Evolutionary conservation across 2,888 invertebrate genomes (phyloP).

Genomic region (Platycnemis pennipes): DNA sequence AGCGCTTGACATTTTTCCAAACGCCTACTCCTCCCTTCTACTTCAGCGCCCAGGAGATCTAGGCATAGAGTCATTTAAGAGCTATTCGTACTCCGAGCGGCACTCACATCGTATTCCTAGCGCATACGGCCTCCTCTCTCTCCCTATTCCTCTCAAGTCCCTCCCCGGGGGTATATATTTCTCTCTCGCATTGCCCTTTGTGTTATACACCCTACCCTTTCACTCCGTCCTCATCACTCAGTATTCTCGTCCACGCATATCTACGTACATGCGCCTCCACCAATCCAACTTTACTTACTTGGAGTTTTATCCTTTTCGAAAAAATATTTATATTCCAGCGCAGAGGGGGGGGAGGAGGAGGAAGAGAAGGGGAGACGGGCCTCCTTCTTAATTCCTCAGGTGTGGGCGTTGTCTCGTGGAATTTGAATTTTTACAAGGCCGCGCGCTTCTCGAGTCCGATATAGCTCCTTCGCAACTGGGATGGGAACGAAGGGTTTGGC

Average conservation of each 20-base stretch:
- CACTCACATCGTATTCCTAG: constrained; percentile 31
- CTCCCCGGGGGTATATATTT: neutral
- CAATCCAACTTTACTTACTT: constrained; percentile 28
- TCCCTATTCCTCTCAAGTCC: neutral
- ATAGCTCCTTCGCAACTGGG: neutral
- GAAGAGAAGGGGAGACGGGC: neutral
- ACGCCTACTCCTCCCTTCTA: neutral
- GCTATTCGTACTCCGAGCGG: constrained; percentile 9
- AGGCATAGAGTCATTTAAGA: constrained; percentile 24
- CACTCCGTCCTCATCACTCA: constrained; percentile 39
- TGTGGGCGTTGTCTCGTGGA: constrained; percentile 27
- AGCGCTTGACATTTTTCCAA: too few relatives aligned
- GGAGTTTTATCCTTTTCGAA: constrained; percentile 41
- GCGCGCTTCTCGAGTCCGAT: neutral
- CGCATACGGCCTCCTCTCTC: constrained; percentile 25
- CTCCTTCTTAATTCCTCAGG: constrained; percentile 29
- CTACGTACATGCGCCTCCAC: neutral
- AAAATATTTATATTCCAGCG: constrained; percentile 4
- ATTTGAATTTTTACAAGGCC: constrained; percentile 45
- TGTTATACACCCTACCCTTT: neutral
- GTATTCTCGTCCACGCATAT: constrained; percentile 30
- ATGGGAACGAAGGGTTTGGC: neutral
- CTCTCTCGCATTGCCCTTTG: constrained; percentile 14
- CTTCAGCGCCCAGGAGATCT: neutral
- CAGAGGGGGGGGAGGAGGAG: neutral